Conservation (phyloP, 1,140 invertebrate species). For the Magallana gigas region DNA sequence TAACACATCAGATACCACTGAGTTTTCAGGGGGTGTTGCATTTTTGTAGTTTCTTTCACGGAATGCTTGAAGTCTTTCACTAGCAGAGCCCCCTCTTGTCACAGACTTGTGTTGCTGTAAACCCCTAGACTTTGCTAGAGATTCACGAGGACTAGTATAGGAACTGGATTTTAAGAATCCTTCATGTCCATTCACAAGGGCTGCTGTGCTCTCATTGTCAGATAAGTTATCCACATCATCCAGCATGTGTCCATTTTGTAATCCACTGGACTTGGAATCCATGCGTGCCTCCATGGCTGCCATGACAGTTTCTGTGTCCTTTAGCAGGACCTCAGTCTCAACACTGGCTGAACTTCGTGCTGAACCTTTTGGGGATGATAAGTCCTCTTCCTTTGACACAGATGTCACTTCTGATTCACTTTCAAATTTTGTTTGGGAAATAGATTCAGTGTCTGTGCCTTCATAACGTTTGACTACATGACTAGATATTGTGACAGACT, state of each 20-base stretch:
- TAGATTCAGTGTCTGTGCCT: slow-evolving; percentile 63
- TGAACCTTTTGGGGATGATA: slow-evolving; percentile 47
- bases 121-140: slow-evolving; percentile 61
- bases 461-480: slow-evolving; percentile 58
- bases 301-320: slow-evolving; percentile 82
- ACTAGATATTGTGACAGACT: slow-evolving; percentile 65
- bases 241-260: slow-evolving; percentile 45
- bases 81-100: slow-evolving; percentile 52
- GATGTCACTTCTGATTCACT: slow-evolving; percentile 51
- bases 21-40: slow-evolving; percentile 51
- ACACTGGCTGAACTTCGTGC: slow-evolving; percentile 67
- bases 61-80: slow-evolving; percentile 57
- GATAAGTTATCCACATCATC: slow-evolving; percentile 55
- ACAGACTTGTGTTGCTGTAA: slow-evolving; percentile 61
- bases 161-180: slow-evolving; percentile 67
- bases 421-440: slow-evolving; percentile 62
- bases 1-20: slow-evolving; percentile 70
- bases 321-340: slow-evolving; percentile 81
- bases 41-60: slow-evolving; percentile 55
- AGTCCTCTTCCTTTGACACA: slow-evolving; percentile 42
- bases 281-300: slow-evolving; percentile 81
- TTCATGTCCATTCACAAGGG: slow-evolving; percentile 72
- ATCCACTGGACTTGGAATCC: slow-evolving; percentile 50
- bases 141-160: slow-evolving; percentile 71
- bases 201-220: slow-evolving; percentile 71